Evolutionary conservation across 1,140 invertebrate genomes (phyloP), one percentile per base, ranked within the genome.

Genomic region (Papilio polyxenes): DNA sequence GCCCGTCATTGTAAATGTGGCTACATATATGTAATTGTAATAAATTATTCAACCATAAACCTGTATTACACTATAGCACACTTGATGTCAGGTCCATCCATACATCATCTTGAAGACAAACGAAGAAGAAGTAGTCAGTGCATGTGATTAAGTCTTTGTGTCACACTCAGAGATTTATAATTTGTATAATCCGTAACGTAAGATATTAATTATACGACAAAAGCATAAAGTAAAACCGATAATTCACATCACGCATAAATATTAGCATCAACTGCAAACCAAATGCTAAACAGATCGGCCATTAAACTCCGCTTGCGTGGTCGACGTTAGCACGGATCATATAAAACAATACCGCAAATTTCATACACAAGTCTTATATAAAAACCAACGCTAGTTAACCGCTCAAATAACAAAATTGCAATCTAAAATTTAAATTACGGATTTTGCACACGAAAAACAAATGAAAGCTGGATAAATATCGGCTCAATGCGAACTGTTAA

Each of bases 341-440:
- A 69, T 31, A 69, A 37, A 65, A 31, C 23, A 31, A 6, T 17
- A 56, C 5, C 23, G 10, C 62, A 69, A 23, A 31, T 69, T 69
- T 20, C 59, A 62, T 23, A 20, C 56, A 65, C 7, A 53, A 10
- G 6, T 56, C 62, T 3, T 0, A 11, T 11, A 49, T 20, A 75
- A 75, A 75, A 75, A 49, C 72, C 0, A 17, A 37, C 65, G 65
- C 31, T 69, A 69, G 7, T 44, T 74, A 44, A 75, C 40, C 72
- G 15, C 40, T 20, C n/a, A 20, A 48, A 75, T 75, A 75, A 75
- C 74, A 31, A 76, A 53, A 51, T 53, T 53, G 75, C 49, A 77
- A 77, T 77, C 75, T 77, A 56, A 77, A 77, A 77, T 77, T 77
- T 77, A 77, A 77, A 77, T 77, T 77, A 31, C 20, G 75, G 48